Conservation (phyloP, 2,888 invertebrate genomes). For the Sarcophaga rosellei region DNA sequence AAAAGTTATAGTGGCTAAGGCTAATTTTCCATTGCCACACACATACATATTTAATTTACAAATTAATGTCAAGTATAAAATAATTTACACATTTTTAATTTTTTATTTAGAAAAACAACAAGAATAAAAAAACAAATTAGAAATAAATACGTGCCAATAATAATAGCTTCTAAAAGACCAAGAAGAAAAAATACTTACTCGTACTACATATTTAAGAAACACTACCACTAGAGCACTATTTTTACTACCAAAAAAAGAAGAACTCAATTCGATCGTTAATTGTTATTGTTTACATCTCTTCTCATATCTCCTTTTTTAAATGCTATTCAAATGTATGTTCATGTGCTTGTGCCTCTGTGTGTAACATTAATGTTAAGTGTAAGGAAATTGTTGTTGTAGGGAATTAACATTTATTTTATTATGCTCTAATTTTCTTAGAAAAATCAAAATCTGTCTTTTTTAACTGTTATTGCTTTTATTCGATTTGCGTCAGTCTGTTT, state of each 20-base stretch:
- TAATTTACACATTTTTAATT: conserved; percentile 45
- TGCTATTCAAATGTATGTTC: background rate
- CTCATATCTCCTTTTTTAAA: no score
- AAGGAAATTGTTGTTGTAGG: no score
- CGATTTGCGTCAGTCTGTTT: background rate
- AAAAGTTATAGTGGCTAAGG: no score
- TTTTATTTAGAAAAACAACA: background rate
- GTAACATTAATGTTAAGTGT: no score
- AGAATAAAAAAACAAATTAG: no score
- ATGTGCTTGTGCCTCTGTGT: background rate
- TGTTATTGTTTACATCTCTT: background rate
- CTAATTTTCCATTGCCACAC: no score
- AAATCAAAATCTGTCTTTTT: background rate
- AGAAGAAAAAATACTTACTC: background rate
- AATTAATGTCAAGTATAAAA: conserved; percentile 64
- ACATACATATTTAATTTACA: conserved; percentile 50
- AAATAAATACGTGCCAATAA: conserved; percentile 17
- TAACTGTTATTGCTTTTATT: background rate
- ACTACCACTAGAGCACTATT: no score
- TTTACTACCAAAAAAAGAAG: no score
- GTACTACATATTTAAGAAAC: background rate
- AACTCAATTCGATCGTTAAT: no score
- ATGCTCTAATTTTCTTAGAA: conserved; percentile 49
- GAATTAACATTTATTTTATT: conserved; percentile 32
- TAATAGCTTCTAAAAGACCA: conserved; percentile 32